These are phyloP conservation scores for Chrysaora quinquecirrha DNA, from an alignment of 30 jellyfish, hydroid and myxozoan genomes.

Conservation along the genomic window DNA sequence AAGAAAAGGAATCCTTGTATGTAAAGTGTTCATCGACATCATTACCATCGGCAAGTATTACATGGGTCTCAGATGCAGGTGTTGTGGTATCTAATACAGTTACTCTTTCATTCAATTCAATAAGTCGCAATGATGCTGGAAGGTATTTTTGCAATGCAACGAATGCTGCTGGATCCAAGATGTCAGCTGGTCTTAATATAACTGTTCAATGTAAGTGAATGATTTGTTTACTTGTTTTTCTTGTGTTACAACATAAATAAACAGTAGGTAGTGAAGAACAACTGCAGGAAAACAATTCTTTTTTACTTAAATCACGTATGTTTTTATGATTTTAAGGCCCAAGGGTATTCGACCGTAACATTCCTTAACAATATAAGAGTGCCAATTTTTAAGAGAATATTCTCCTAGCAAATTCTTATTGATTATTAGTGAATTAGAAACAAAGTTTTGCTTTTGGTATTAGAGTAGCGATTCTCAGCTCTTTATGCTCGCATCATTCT, in stretches of 20 bases:
- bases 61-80: conserved; percentile 25
- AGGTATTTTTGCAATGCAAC: conserved; percentile 37
- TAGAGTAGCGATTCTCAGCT: too few species aligned
- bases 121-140: conserved; percentile 18
- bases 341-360: too few species aligned
- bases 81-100: not conserved
- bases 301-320: too few species aligned
- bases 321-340: too few species aligned
- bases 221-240: not conserved
- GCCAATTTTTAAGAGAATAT: too few species aligned
- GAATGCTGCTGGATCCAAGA: conserved; percentile 20
- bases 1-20: conserved; percentile 14
- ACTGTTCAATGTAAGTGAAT: conserved; percentile 45
- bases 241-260: not conserved
- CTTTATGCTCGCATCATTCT: too few species aligned
- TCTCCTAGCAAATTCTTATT: too few species aligned
- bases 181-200: not conserved
- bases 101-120: conserved; percentile 5
- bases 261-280: not conserved
- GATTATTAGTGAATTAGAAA: too few species aligned
- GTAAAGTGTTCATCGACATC: conserved; percentile 22
- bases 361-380: too few species aligned
- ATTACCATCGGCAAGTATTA: conserved; percentile 7
- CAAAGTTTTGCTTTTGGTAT: too few species aligned
- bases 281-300: too few species aligned